Evolutionary conservation across 2,113 vertebrate genomes (phyloP).

Genomic region (Turdus rufiventris): DNA sequence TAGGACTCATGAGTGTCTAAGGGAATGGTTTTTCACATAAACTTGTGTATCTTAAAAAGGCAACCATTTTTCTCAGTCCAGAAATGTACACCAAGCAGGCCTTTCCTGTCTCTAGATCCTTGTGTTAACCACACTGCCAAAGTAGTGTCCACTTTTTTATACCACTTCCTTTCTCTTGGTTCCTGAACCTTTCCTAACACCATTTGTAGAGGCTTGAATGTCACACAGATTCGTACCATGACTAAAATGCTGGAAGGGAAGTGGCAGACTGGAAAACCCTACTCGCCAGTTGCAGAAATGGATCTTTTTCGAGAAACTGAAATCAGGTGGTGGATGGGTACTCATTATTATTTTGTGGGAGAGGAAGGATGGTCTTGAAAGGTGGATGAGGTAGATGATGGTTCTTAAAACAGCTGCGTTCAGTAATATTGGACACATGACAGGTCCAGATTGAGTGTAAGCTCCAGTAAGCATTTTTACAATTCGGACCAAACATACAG

Average conservation of each 20-base stretch:
- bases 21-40: neutral
- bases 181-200: neutral
- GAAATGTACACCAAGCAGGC: neutral
- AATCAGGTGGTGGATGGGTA: neutral
- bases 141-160: neutral
- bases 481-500: neutral
- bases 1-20: neutral
- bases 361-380: neutral
- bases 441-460: neutral
- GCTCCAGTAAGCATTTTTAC: neutral
- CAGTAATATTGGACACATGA: neutral
- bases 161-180: neutral
- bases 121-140: accelerated
- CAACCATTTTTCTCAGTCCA: neutral
- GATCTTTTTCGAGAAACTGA: neutral
- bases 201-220: neutral
- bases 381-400: neutral
- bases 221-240: neutral
- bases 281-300: neutral
- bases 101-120: neutral
- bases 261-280: neutral
- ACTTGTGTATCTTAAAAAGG: neutral
- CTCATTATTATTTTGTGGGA: neutral
- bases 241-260: neutral
- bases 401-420: neutral